Evolutionary conservation across 2,113 vertebrate species (phyloP).

Genomic region (Junco hyemalis): DNA sequence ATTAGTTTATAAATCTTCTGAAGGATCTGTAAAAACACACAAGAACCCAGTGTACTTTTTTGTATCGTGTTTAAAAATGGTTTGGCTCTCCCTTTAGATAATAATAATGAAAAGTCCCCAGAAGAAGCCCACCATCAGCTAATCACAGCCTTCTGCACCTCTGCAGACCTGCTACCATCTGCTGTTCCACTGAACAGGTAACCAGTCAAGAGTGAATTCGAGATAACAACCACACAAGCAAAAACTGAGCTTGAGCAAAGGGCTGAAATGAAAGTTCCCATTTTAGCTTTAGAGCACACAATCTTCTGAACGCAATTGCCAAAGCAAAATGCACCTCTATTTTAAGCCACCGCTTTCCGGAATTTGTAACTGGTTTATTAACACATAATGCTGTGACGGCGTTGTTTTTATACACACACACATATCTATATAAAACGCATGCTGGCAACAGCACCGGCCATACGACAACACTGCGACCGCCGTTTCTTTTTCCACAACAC

Average conservation of each 20-base stretch:
- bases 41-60: background rate
- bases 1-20: constrained; percentile 52
- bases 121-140: background rate
- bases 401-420: background rate
- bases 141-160: background rate
- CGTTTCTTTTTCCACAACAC: background rate
- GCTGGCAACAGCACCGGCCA: background rate
- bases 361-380: background rate
- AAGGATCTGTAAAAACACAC: constrained; percentile 24
- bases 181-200: background rate
- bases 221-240: background rate
- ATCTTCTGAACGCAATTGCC: background rate
- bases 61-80: background rate
- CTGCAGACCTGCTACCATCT: background rate
- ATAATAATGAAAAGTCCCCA: background rate
- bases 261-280: background rate
- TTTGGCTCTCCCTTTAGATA: background rate
- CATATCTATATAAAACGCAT: background rate
- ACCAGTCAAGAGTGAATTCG: background rate
- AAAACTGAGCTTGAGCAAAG: background rate
- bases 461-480: background rate
- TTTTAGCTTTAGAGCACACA: background rate
- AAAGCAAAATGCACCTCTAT: background rate
- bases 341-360: background rate
- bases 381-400: background rate